Conservation (phyloP, 2,888 invertebrate species). For the Stegophylla sp. region DNA sequence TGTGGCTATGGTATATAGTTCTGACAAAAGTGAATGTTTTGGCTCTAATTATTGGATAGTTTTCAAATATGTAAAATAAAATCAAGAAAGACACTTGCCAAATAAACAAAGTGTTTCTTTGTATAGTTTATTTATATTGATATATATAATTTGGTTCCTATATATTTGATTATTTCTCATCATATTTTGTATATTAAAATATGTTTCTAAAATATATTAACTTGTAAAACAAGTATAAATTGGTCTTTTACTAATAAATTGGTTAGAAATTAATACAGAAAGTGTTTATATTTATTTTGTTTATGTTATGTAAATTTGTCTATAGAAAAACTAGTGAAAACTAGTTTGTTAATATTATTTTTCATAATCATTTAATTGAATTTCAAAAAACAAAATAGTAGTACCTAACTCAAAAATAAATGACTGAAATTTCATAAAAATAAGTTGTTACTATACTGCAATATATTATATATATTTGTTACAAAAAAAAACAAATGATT, state of each 20-base stretch:
- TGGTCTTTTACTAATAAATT: no score
- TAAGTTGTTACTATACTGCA: no score
- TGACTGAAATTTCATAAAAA: no score
- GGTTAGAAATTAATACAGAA: no score
- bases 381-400: neutral
- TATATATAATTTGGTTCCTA: neutral
- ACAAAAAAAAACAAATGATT: no score
- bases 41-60: conserved; percentile 44
- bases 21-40: conserved; percentile 20
- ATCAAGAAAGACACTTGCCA: conserved; percentile 30
- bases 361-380: neutral
- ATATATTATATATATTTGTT: neutral
- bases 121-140: conserved; percentile 24
- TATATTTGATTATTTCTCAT: conserved; percentile 6
- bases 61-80: conserved; percentile 46
- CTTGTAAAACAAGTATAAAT: neutral
- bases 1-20: neutral
- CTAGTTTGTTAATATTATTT: conserved; percentile 1
- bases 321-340: conserved; percentile 1
- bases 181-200: conserved; percentile 1
- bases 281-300: no score
- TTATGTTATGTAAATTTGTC: neutral
- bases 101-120: conserved; percentile 14
- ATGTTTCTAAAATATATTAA: neutral
- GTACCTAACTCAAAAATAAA: neutral